Percentiles rank a stretch among this genome's conserved stretches.
Conservation (phyloP, 1,140 invertebrate species). For the Bursaphelenchus mucronatus region DNA sequence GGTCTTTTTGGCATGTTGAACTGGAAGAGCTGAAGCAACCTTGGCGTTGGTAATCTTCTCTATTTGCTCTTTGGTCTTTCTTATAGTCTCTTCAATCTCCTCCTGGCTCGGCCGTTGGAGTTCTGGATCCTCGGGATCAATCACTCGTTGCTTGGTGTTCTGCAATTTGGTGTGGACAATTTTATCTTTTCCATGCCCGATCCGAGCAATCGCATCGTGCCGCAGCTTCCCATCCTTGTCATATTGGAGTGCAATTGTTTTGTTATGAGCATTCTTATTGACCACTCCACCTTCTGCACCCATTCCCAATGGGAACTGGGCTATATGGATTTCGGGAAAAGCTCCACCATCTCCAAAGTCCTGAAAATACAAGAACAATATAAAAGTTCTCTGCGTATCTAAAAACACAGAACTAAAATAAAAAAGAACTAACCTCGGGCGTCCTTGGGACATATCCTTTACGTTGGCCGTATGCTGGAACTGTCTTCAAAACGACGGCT, state of each 20-base stretch:
- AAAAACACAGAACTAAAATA: slow-evolving; percentile 3
- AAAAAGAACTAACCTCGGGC: slow-evolving; percentile 70
- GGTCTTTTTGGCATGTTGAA: slow-evolving; percentile 79
- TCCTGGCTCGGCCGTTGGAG: slow-evolving; percentile 81
- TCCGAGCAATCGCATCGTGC: slow-evolving; percentile 88
- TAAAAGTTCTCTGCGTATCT: not conserved
- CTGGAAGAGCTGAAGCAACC: slow-evolving; percentile 81
- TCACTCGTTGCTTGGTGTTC: slow-evolving; percentile 84
- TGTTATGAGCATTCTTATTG: slow-evolving; percentile 63
- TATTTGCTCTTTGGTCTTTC: slow-evolving; percentile 65
- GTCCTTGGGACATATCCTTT: slow-evolving; percentile 86
- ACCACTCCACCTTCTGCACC: slow-evolving; percentile 66
- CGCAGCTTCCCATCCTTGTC: slow-evolving; percentile 84
- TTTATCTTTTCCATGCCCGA: slow-evolving; percentile 93
- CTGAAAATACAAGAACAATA: slow-evolving; percentile 55
- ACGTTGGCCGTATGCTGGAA: slow-evolving; percentile 89
- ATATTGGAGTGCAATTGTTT: slow-evolving; percentile 85
- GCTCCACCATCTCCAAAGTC: slow-evolving; percentile 92
- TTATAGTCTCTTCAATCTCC: slow-evolving; percentile 76
- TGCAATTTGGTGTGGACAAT: slow-evolving; percentile 91
- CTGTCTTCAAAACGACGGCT: slow-evolving; percentile 49
- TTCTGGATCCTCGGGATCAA: slow-evolving; percentile 81
- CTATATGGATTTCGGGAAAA: slow-evolving; percentile 94
- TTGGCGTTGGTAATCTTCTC: slow-evolving; percentile 59
- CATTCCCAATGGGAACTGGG: slow-evolving; percentile 83